Evolutionary conservation across 2,797 vertebrate genomes (phyloP).

Genomic region (Orientallactaga sibirica): DNA sequence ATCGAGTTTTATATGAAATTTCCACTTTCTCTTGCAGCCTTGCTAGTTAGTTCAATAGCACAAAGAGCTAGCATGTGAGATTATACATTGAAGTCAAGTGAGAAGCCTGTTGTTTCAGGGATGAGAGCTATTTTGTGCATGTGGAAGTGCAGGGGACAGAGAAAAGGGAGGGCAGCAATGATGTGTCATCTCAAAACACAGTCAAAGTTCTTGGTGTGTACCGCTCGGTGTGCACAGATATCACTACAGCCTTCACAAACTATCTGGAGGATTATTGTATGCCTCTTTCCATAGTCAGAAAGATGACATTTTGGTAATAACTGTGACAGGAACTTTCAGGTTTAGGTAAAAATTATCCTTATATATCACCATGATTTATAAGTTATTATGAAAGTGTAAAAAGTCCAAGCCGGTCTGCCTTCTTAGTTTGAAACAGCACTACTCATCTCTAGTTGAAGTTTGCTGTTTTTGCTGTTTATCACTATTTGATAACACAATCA

Average conservation of each 20-base stretch:
- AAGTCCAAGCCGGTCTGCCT: too few relatives aligned
- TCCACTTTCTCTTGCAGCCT: slow-evolving; percentile 60
- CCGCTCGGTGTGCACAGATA: not conserved
- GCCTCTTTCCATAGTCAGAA: not conserved
- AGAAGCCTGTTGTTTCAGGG: not conserved
- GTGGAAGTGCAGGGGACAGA: too few relatives aligned
- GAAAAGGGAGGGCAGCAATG: not conserved
- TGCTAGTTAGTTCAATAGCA: slow-evolving; percentile 58
- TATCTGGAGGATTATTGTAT: not conserved
- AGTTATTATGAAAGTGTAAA: not conserved
- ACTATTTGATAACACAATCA: not conserved
- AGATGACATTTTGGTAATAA: not conserved
- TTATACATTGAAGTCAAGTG: not conserved
- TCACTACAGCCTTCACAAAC: not conserved
- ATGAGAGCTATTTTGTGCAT: not conserved
- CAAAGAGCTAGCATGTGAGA: not conserved
- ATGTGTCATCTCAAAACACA: not conserved
- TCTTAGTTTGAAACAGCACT: too few relatives aligned
- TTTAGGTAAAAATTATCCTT: not conserved
- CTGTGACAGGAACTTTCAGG: not conserved
- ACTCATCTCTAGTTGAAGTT: not conserved
- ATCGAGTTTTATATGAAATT: slow-evolving; percentile 56
- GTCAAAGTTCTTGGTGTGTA: not conserved
- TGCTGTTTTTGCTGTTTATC: not conserved
- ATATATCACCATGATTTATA: not conserved